Evolutionary conservation across 2,113 vertebrate genomes (phyloP).

Genomic region (Porphyrio hochstetteri): DNA sequence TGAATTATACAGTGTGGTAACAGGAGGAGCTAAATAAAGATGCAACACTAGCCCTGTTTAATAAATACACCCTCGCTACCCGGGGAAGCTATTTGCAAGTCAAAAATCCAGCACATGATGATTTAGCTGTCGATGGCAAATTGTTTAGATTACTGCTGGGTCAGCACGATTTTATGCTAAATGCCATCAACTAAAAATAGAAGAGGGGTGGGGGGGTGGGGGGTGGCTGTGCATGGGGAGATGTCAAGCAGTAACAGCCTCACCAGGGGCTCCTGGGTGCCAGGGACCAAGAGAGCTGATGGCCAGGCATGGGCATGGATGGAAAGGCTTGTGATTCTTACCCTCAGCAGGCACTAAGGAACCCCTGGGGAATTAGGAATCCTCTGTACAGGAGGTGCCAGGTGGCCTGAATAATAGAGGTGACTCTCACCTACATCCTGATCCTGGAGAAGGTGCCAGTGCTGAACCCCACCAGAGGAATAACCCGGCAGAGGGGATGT

Average conservation of each 20-base stretch:
- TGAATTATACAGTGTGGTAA: constrained; percentile 73
- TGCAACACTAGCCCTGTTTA: constrained; percentile 72
- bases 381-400: not conserved
- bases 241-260: not conserved
- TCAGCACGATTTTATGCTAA: constrained; percentile 71
- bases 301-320: not conserved
- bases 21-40: constrained; percentile 80
- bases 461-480: too few species aligned
- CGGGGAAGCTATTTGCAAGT: constrained; percentile 76
- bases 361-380: not conserved
- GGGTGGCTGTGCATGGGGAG: not conserved
- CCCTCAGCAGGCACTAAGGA: not conserved
- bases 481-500: too few species aligned
- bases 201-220: not conserved
- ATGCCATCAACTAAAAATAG: constrained; percentile 39
- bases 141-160: constrained; percentile 76
- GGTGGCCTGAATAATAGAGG: not conserved
- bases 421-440: not conserved
- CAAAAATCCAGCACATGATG: constrained; percentile 68
- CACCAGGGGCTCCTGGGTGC: not conserved
- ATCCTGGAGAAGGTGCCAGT: not conserved
- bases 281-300: accelerated
- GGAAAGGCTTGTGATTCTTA: not conserved
- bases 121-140: constrained; percentile 77
- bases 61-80: constrained; percentile 69